Evolutionary conservation across 2,113 vertebrate genomes (phyloP).

Genomic region (Theristicus caerulescens): DNA sequence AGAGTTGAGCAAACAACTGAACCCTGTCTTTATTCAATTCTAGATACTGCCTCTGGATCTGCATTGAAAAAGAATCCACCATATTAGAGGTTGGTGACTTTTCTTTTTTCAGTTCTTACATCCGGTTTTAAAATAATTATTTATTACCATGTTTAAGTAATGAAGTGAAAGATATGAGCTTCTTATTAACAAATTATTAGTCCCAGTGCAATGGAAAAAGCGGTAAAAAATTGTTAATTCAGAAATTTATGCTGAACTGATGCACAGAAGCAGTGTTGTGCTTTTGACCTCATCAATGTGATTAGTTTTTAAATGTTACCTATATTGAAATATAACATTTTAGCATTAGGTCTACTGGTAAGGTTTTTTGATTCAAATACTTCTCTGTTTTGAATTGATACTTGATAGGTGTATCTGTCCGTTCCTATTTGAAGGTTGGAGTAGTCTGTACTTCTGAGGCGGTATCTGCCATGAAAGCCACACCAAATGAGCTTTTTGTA

Average conservation of each 20-base stretch:
- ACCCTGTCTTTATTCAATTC: neutral
- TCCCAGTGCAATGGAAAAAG: neutral
- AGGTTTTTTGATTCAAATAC: neutral
- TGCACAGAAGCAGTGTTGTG: neutral
- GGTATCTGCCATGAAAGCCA: neutral
- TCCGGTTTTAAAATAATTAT: neutral
- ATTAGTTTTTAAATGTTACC: neutral
- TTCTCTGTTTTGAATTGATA: neutral
- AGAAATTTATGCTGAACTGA: neutral
- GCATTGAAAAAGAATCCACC: neutral
- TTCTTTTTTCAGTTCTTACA: neutral
- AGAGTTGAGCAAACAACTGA: neutral
- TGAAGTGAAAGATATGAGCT: neutral
- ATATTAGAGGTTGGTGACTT: constrained; percentile 4
- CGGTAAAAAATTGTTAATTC: neutral
- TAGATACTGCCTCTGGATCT: constrained; percentile 19
- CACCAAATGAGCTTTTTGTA: neutral
- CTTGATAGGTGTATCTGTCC: neutral
- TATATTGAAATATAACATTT: neutral
- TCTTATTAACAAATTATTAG: neutral
- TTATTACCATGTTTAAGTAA: neutral
- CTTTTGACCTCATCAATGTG: neutral
- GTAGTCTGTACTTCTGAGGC: neutral
- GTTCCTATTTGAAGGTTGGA: neutral
- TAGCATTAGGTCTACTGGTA: neutral